These are phyloP conservation scores for Proterorhinus semilunaris DNA, from an alignment of 2,113 vertebrate species.

Conservation along the genomic window DNA sequence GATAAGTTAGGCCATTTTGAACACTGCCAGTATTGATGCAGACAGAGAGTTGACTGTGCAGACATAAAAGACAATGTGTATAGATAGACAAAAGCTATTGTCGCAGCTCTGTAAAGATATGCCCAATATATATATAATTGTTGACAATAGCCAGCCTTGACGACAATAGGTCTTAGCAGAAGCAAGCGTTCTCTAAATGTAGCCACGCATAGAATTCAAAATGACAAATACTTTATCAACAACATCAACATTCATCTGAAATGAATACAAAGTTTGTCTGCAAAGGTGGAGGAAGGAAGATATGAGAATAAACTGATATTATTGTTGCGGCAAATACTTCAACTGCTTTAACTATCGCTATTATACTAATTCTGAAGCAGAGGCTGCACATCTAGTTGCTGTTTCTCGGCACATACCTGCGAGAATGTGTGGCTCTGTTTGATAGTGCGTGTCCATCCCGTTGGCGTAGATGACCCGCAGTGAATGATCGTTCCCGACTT, in stretches of 20 bases:
- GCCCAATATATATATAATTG: neutral
- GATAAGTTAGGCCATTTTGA: too few species aligned
- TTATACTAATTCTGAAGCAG: neutral
- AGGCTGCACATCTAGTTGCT: neutral
- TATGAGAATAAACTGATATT: too few species aligned
- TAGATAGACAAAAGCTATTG: neutral
- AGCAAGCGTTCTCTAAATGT: neutral
- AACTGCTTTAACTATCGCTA: neutral
- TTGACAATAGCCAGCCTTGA: neutral
- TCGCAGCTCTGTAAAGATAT: neutral
- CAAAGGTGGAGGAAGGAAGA: too few species aligned
- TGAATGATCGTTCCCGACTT: constrained; percentile 92
- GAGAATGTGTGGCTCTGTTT: constrained; percentile 93
- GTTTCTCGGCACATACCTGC: constrained; percentile 65
- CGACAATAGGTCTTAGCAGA: neutral
- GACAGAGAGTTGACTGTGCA: neutral
- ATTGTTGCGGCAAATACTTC: neutral
- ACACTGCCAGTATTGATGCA: too few species aligned
- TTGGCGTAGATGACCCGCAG: constrained; percentile 93
- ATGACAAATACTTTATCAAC: neutral
- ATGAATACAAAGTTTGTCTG: neutral
- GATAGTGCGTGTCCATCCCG: constrained; percentile 93
- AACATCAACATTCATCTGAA: neutral
- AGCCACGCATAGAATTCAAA: neutral
- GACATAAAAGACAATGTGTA: neutral